These are phyloP conservation scores for Alosa alosa DNA, from an alignment of 2,113 vertebrate genomes.

Conservation along the genomic window DNA sequence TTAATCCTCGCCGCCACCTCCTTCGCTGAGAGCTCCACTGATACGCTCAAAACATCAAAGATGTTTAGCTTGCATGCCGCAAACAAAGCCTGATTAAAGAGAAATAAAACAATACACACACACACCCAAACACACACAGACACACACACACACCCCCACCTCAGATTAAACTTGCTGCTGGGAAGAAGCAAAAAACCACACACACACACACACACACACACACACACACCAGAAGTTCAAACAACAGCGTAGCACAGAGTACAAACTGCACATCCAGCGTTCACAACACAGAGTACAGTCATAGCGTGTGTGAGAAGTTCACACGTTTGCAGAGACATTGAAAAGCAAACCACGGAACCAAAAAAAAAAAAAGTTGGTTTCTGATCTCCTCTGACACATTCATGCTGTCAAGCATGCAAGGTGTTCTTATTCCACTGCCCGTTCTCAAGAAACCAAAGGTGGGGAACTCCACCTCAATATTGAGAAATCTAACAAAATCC, in stretches of 20 bases:
- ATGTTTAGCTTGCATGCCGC: conserved; percentile 79
- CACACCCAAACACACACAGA: not conserved
- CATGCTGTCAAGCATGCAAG: not conserved
- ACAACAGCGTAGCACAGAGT: no score
- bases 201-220: not conserved
- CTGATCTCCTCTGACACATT: not conserved
- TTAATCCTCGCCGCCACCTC: conserved; percentile 70
- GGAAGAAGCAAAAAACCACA: not conserved
- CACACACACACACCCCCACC: not conserved
- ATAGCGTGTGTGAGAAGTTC: not conserved
- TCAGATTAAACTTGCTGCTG: not conserved
- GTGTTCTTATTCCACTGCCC: not conserved
- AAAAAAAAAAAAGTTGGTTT: not conserved
- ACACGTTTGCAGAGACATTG: not conserved
- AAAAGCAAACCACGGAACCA: not conserved
- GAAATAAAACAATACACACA: not conserved
- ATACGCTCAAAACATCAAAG: conserved; percentile 78
- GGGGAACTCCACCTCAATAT: not conserved
- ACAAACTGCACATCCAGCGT: no score
- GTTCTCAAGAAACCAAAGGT: not conserved
- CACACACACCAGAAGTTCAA: not conserved
- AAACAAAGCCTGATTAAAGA: conserved; percentile 77
- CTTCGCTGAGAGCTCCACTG: conserved; percentile 55
- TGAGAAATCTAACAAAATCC: not conserved
- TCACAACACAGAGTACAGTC: no score